Evolutionary conservation across 2,888 invertebrate genomes (phyloP), one percentile per base, ranked within the genome.

Genomic region (Branchipolynoe longqiensis): DNA sequence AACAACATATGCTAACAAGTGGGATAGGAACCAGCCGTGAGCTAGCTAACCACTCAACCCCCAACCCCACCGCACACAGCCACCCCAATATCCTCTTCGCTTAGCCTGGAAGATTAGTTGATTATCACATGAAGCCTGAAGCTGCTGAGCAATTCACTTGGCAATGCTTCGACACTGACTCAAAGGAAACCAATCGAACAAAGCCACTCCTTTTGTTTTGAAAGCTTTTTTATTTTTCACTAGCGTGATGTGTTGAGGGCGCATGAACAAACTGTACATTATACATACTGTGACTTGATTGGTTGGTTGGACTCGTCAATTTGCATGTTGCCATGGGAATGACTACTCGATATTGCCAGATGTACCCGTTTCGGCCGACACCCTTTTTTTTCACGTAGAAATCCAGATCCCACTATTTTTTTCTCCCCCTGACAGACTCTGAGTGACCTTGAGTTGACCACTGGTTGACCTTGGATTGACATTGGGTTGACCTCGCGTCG

Each of bases 271-370:
- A n/a, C 62, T 31, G 62, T 62, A 1, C 28, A 62, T 62, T 62
- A 62, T 62, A 62, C 62, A 62, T 62, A 62, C 62, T 62, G 62
- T 62, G 36, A 69, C 58, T 38, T 82, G 36, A 82, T 82, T 82
- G 82, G 82, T 82, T 82, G 82, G 58, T 82, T 36, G 38, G 54
- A 82, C 33, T 82, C 36, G 36, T 38, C 82, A 58, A 82, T 58
- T 82, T 82, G 82, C 82, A 82, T 82, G 82, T 82, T 82, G 82
- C 82, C 58, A 82, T 82, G 82, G 33, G 69, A 69, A 69, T 69
- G 69, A 69, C 22, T 18, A 62, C 33, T 38, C 69, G n/a, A 36
- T 62, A 62, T 62, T 62, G 62, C 62, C 62, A 62, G 62, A 62
- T 62, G 62, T 62, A 31, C 62, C 62, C 62, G 25, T 62, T 62